phyloP scores from a whole-genome alignment of 2,113 vertebrate species.

The Pongo pygmaeus region DNA sequence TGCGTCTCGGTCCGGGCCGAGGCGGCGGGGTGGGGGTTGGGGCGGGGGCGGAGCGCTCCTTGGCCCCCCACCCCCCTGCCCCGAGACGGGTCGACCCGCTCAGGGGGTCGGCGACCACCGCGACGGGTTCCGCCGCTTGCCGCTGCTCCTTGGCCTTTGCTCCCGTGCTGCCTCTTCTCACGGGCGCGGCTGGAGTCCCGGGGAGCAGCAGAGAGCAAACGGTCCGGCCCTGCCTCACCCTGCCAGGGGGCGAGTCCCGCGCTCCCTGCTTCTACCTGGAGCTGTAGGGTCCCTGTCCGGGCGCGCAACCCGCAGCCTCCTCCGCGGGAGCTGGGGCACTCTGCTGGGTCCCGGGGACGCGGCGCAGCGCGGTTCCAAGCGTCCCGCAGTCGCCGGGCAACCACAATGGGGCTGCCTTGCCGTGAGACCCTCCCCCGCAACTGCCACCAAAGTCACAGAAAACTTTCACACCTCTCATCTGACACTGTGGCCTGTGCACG shows the following conservation, averaged over 20 bases:
- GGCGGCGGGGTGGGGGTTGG: conserved; percentile 55
- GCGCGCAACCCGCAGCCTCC: not conserved
- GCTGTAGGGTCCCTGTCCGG: not conserved
- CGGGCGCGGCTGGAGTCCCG: not conserved
- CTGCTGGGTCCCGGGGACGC: not conserved
- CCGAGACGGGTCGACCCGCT: rapidly evolving
- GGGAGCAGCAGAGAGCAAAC: not conserved
- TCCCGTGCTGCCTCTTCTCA: not conserved
- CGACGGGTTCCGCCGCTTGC: rapidly evolving
- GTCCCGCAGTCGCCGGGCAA: conserved; percentile 26
- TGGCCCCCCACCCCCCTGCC: not conserved
- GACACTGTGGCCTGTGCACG: not conserved
- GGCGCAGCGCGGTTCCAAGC: not conserved
- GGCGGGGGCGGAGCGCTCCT: not conserved
- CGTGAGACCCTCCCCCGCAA: not conserved
- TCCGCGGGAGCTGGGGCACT: not conserved
- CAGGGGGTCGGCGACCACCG: not conserved
- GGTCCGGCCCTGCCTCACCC: not conserved
- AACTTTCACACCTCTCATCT: not conserved
- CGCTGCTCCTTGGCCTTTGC: not conserved
- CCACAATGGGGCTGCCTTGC: not conserved
- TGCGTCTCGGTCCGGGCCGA: conserved; percentile 56
- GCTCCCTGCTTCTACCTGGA: conserved; percentile 18
- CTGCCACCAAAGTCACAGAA: not conserved
- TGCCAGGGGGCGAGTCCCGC: not conserved